phyloP scores from a whole-genome alignment of 2,113 vertebrate genomes.

The Peromyscus maniculatus region DNA sequence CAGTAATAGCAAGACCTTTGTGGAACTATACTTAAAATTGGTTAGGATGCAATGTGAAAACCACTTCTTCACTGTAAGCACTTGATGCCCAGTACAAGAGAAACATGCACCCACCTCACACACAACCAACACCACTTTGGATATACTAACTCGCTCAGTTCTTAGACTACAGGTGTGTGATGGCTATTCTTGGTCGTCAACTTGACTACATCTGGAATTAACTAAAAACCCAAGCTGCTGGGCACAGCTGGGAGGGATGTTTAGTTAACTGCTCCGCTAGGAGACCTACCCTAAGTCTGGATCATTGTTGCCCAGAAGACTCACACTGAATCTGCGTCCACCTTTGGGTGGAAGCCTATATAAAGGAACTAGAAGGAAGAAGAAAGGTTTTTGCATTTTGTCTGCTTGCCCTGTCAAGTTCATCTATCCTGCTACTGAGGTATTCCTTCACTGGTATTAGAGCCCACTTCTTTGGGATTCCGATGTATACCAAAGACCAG shows the following conservation, averaged over 20 bases:
- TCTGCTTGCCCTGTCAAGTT: neutral
- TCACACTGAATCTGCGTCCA: neutral
- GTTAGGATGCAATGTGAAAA: neutral
- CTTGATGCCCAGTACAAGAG: neutral
- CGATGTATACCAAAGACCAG: neutral
- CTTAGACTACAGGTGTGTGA: neutral
- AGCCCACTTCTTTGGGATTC: neutral
- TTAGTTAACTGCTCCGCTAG: neutral
- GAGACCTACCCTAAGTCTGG: neutral
- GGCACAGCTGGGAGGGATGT: neutral
- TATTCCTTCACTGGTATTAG: neutral
- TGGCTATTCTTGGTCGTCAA: neutral
- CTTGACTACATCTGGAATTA: neutral
- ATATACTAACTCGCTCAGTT: neutral
- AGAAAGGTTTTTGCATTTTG: neutral
- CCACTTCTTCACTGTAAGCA: neutral
- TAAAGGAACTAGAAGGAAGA: neutral
- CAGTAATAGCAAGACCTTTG: neutral
- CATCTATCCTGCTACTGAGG: neutral
- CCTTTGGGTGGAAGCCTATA: neutral
- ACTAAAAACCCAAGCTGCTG: neutral
- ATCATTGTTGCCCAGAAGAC: neutral
- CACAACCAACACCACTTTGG: neutral
- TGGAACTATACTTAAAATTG: constrained; percentile 20
- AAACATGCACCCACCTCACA: neutral